Conservation (phyloP, 2,888 invertebrate genomes). For the Ornithoptera priamus region DNA sequence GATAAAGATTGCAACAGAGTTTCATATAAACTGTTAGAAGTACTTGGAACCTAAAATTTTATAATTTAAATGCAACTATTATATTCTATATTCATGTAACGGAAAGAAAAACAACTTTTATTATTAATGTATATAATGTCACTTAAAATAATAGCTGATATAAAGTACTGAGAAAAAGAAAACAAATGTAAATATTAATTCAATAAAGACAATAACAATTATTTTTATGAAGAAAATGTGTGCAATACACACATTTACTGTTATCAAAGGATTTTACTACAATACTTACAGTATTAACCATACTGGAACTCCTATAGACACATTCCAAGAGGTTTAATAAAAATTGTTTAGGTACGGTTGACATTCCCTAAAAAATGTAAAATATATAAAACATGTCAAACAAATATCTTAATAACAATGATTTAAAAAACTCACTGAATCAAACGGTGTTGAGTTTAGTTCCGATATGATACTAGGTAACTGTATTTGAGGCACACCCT, state of each 20-base stretch:
- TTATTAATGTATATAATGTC: not conserved
- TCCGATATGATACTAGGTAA: constrained; percentile 35
- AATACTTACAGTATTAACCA: constrained; percentile 23
- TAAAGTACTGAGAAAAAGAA: not conserved
- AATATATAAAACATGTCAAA: constrained; percentile 1
- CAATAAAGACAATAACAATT: too few species aligned
- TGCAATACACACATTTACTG: too few species aligned
- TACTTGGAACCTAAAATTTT: constrained; percentile 15
- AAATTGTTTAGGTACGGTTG: constrained; percentile 33
- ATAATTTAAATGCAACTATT: not conserved
- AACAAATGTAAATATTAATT: too few species aligned
- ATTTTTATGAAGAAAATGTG: too few species aligned
- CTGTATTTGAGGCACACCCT: constrained; percentile 37
- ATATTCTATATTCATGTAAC: not conserved
- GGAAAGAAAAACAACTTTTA: not conserved
- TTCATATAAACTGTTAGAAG: constrained; percentile 13
- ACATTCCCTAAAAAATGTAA: constrained; percentile 35
- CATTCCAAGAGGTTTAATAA: constrained; percentile 32
- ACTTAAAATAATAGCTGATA: not conserved
- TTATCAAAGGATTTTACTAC: not conserved
- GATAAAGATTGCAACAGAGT: constrained; percentile 14
- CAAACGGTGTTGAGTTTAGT: constrained; percentile 32
- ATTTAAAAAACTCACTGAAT: constrained; percentile 35
- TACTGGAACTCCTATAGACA: constrained; percentile 19
- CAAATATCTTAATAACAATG: not conserved